phyloP scores from a whole-genome alignment of 2,888 invertebrate genomes.

The Mythimna albipuncta region DNA sequence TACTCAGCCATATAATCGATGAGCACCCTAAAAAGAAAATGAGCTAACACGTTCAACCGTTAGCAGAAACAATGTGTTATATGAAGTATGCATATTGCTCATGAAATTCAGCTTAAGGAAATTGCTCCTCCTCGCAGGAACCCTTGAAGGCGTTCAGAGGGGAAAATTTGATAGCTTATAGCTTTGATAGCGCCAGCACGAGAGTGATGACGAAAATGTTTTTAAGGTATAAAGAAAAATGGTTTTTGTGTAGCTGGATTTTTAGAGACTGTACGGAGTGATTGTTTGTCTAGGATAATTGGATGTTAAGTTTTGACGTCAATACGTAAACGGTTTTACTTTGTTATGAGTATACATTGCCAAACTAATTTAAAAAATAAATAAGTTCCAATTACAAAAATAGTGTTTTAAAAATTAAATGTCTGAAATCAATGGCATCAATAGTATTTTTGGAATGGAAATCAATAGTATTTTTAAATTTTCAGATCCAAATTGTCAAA shows the following conservation, averaged over 20 bases:
- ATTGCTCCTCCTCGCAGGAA: conserved; percentile 84
- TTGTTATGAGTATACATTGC: not conserved
- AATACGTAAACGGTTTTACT: conserved; percentile 25
- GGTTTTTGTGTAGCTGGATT: conserved; percentile 35
- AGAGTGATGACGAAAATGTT: conserved; percentile 74
- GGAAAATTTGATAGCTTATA: conserved; percentile 88
- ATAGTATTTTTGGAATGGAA: not conserved
- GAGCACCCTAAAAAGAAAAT: conserved; percentile 69
- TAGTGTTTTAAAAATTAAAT: not conserved
- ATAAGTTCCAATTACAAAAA: not conserved
- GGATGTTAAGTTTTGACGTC: conserved; percentile 26
- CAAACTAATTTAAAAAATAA: not conserved
- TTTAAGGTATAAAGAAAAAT: conserved; percentile 65
- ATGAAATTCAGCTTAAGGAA: conserved; percentile 89
- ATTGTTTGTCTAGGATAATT: conserved; percentile 46
- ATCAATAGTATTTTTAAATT: not conserved
- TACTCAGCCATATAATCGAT: conserved; percentile 53
- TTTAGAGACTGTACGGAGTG: conserved; percentile 20
- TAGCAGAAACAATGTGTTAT: conserved; percentile 82
- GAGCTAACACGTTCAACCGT: conserved; percentile 75
- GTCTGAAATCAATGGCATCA: not conserved
- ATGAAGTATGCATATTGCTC: conserved; percentile 84
- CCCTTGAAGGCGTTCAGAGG: conserved; percentile 80
- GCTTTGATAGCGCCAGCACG: conserved; percentile 79
- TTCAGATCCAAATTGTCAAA: not conserved